phyloP scores from a whole-genome alignment of 1,140 invertebrate species.

The Coboldia fuscipes region DNA sequence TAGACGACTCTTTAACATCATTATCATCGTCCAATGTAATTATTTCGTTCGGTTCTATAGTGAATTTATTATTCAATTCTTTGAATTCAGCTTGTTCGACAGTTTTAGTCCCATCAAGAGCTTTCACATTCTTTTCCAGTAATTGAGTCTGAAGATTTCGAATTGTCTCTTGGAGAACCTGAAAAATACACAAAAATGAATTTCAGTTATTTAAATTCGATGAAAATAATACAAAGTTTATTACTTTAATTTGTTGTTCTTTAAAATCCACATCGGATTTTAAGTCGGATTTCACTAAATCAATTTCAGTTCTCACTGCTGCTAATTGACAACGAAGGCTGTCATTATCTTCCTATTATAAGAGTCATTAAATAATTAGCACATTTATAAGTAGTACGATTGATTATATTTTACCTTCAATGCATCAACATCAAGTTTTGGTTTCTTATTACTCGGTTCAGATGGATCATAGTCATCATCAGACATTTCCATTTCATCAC shows the following conservation, averaged over 20 bases:
- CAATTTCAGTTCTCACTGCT: constrained; percentile 82
- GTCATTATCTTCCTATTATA: constrained; percentile 58
- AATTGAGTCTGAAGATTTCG: constrained; percentile 61
- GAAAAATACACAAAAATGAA: no score
- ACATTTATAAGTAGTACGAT: constrained; percentile 9
- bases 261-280: constrained; percentile 25
- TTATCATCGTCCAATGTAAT: no score
- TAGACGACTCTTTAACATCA: no score
- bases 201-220: no score
- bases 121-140: constrained; percentile 36
- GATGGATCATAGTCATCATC: constrained; percentile 22
- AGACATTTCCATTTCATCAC: constrained; percentile 22
- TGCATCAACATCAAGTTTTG: constrained; percentile 15
- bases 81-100: constrained; percentile 18
- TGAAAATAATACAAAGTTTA: no score
- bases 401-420: constrained; percentile 9
- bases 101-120: no score
- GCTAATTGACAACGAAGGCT: constrained; percentile 78
- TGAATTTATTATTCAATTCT: no score
- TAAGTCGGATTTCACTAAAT: constrained; percentile 39
- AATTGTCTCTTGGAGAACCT: constrained; percentile 47
- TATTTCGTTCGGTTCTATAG: no score
- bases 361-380: constrained; percentile 8
- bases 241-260: constrained; percentile 22
- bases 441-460: constrained; percentile 11